Evolutionary conservation across 2,797 vertebrate genomes (phyloP).

Genomic region (Fringilla coelebs): DNA sequence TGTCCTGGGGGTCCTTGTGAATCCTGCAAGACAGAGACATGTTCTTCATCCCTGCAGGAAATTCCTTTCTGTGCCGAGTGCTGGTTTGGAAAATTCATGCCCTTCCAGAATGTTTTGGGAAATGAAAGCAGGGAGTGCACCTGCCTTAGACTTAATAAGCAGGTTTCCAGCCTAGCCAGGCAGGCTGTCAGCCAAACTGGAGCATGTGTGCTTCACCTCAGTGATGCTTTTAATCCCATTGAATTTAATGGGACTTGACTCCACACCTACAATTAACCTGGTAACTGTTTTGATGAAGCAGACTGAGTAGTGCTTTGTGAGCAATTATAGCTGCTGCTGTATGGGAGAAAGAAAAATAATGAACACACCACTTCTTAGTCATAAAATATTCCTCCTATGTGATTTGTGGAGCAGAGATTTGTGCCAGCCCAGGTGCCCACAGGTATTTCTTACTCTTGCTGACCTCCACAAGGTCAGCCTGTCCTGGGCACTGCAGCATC

Average conservation of each 20-base stretch:
- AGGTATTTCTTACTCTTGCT: background rate
- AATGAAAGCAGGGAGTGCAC: background rate
- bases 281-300: background rate
- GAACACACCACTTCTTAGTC: background rate
- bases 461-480: background rate
- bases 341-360: background rate
- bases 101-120: background rate
- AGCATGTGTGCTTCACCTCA: background rate
- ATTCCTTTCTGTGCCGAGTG: background rate
- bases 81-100: background rate
- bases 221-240: background rate
- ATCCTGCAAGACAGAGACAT: background rate
- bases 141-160: background rate
- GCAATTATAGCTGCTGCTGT: background rate
- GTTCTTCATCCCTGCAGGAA: background rate
- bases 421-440: background rate
- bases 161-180: background rate
- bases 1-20: background rate
- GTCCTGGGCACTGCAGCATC: background rate
- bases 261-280: background rate
- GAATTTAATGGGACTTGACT: background rate
- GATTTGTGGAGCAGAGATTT: background rate
- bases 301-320: background rate
- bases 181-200: background rate
- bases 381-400: background rate